Base-by-base conservation (phyloP, 2,888 invertebrate species). In the Tenthredo notha region DNA sequence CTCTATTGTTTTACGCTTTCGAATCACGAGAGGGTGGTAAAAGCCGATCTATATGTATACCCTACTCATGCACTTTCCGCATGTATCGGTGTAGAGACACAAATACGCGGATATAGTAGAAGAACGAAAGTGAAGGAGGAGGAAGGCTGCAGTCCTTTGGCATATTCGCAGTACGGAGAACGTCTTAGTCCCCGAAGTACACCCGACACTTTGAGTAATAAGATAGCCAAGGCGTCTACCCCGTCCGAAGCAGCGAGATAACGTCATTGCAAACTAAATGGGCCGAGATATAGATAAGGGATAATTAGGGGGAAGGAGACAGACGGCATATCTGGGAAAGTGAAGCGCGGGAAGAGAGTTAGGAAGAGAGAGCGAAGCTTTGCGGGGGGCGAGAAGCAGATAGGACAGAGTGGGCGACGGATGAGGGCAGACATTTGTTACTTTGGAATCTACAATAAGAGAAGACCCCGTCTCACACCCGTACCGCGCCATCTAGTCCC, bases 221-320 rank as follows among this genome's bases (percentile, higher is more conserved):
- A 92, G 92, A 92, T 92, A 91, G 91, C 89, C 89, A 90, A 90
- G 90, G 88, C 88, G 88, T 88, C 89, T 88, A 88, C 88, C 87
- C 88, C 87, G 87, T 88, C 87, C 89, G 85, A 87, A 86, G 89
- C 85, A 89, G 89, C 88, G 89, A 92, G 93, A 93, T 93, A 92
- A 92, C 92, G 92, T 92, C 92, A 92, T 92, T 92, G 91, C 91
- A 90, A 91, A 90, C 91, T 91, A 92, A 92, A 93, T 92, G 92
- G 92, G 92, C 91, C 91, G 91, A 92, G 92, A 92, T 93, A 92
- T 92, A 92, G 92, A 92, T 92, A 93, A 92, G 90, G 91, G 91
- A 92, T 93, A 92, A 93, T 93, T 93, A 92, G 92, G 89, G 90
- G 91, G 89, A 91, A 88, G 87, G 91, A 90, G 92, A 92, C 89